phyloP scores from a whole-genome alignment of 2,113 vertebrate species.

The Thymallus thymallus region DNA sequence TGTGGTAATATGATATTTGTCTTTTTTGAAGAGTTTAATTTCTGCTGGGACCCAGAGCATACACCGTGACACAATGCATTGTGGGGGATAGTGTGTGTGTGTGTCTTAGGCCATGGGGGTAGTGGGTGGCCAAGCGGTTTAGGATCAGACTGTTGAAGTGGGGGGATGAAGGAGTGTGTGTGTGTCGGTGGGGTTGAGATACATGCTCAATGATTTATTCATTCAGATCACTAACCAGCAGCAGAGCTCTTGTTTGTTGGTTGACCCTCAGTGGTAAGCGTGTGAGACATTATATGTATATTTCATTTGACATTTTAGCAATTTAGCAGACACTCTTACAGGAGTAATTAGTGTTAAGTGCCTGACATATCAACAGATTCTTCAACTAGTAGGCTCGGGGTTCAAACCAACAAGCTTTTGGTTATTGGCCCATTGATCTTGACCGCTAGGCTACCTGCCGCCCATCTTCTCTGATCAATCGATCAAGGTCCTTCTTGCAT shows the following conservation, averaged over 20 bases:
- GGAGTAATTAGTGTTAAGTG: too few species aligned
- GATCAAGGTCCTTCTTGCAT: slow-evolving; percentile 22
- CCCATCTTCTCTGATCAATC: slow-evolving; percentile 21
- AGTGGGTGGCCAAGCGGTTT: slow-evolving; percentile 26
- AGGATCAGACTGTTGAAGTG: background rate
- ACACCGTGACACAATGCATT: slow-evolving; percentile 76
- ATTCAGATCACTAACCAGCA: slow-evolving; percentile 79
- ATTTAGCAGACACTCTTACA: too few species aligned
- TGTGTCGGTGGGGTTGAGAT: slow-evolving; percentile 32
- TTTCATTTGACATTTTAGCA: too few species aligned
- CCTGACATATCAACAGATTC: too few species aligned
- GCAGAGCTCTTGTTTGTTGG: slow-evolving; percentile 69
- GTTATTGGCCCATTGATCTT: too few species aligned
- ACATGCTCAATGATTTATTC: slow-evolving; percentile 84
- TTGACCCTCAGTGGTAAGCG: slow-evolving; percentile 51
- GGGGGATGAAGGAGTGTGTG: background rate
- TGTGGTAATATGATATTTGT: slow-evolving; percentile 99
- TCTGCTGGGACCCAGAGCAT: slow-evolving; percentile 81
- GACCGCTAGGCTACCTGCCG: too few species aligned
- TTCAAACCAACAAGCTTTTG: too few species aligned
- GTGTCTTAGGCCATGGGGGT: slow-evolving; percentile 42
- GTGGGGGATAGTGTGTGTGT: slow-evolving; percentile 30
- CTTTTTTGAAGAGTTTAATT: slow-evolving; percentile 95
- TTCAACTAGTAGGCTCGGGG: too few species aligned
- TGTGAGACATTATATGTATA: slow-evolving; percentile 19